Evolutionary conservation across 2,797 vertebrate genomes (phyloP).

Genomic region (Brachyalestes nurse): DNA sequence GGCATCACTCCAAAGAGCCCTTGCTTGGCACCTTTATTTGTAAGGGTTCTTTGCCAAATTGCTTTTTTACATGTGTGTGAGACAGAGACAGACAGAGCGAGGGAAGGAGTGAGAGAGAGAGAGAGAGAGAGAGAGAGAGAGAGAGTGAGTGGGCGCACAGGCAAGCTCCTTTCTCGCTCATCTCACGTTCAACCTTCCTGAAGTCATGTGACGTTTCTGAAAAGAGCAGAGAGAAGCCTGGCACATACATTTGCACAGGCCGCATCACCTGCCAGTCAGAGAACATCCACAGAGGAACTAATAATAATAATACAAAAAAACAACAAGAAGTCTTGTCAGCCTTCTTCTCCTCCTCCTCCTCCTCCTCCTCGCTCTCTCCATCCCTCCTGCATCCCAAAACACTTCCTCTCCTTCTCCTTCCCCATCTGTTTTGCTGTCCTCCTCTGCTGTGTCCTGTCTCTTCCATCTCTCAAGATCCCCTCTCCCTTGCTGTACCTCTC

Average conservation of each 20-base stretch:
- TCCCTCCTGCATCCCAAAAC: slow-evolving; percentile 37
- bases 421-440: slow-evolving; percentile 42
- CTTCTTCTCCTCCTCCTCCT: slow-evolving; percentile 46
- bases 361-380: slow-evolving; percentile 47
- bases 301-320: slow-evolving; percentile 59
- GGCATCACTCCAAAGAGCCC: neutral
- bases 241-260: slow-evolving; percentile 62
- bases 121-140: slow-evolving; percentile 15
- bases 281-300: slow-evolving; percentile 59
- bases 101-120: neutral
- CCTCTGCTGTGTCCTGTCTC: slow-evolving; percentile 22
- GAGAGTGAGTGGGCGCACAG: slow-evolving; percentile 47
- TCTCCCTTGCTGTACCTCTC: slow-evolving; percentile 51
- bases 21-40: neutral
- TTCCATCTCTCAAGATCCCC: slow-evolving; percentile 44
- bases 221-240: slow-evolving; percentile 45
- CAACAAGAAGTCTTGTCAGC: slow-evolving; percentile 69
- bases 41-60: neutral
- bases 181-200: slow-evolving; percentile 46
- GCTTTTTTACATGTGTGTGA: too few relatives aligned
- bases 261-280: slow-evolving; percentile 64
- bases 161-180: slow-evolving; percentile 43
- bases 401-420: slow-evolving; percentile 25
- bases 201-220: slow-evolving; percentile 58
- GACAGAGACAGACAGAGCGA: neutral